Percentiles rank a stretch among this genome's conserved stretches.
These are phyloP conservation scores for Meda fulgida DNA, from an alignment of 2,797 vertebrate species.

Conservation along the genomic window DNA sequence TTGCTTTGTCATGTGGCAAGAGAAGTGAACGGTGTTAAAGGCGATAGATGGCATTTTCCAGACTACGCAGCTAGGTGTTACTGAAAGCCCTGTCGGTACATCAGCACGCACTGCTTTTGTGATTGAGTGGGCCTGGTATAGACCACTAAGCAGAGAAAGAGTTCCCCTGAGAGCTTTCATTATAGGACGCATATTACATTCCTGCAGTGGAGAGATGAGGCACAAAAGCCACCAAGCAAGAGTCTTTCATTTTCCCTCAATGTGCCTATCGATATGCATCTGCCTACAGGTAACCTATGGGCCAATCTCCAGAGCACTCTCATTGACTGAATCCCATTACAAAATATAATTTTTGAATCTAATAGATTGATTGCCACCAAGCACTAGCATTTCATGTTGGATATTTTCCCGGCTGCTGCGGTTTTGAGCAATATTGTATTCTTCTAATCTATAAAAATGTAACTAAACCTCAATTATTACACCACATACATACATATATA, in stretches of 20 bases:
- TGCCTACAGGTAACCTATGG: slow-evolving; percentile 53
- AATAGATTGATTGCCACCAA: slow-evolving; percentile 50
- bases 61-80: slow-evolving; percentile 56
- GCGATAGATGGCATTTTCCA: slow-evolving; percentile 28
- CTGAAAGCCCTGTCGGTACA: slow-evolving; percentile 68
- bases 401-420: slow-evolving; percentile 1
- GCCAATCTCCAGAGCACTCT: slow-evolving; percentile 53
- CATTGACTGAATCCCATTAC: slow-evolving; percentile 54
- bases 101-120: slow-evolving; percentile 63
- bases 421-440: slow-evolving; percentile 16
- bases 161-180: slow-evolving; percentile 78
- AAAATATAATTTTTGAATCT: slow-evolving; percentile 54
- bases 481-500: too few relatives aligned
- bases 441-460: slow-evolving; percentile 10
- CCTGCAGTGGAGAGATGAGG: slow-evolving; percentile 60
- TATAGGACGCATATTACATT: slow-evolving; percentile 78
- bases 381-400: slow-evolving; percentile 40
- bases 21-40: not conserved
- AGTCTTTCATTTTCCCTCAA: slow-evolving; percentile 46
- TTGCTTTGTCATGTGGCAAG: slow-evolving; percentile 27
- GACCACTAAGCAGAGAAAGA: slow-evolving; percentile 70
- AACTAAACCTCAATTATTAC: not conserved
- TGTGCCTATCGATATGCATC: slow-evolving; percentile 46
- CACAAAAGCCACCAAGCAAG: slow-evolving; percentile 36
- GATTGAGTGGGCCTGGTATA: slow-evolving; percentile 76